A percentile compares a stretch with the other conserved stretches of the same genome.
Conservation (phyloP, 2,888 invertebrate genomes). For the Diabrotica balteata region DNA sequence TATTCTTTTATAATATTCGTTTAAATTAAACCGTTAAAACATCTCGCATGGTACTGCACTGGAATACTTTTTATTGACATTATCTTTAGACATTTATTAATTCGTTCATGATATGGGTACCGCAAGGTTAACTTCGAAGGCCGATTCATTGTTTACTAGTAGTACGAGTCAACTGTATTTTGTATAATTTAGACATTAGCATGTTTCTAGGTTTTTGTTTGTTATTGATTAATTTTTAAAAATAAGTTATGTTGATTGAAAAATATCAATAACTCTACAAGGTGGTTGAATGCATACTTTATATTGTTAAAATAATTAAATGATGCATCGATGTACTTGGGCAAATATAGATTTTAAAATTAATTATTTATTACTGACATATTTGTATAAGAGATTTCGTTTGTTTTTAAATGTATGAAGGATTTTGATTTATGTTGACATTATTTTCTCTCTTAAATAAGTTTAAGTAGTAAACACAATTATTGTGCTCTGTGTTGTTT, state of each 20-base stretch:
- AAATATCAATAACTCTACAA: neutral
- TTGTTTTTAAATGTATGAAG: too few species aligned
- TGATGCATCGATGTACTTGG: too few species aligned
- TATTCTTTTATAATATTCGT: too few species aligned
- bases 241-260: slow-evolving; percentile 1
- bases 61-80: slow-evolving; percentile 10
- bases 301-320: too few species aligned
- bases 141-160: slow-evolving; percentile 24
- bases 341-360: too few species aligned
- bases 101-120: slow-evolving; percentile 32
- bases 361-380: too few species aligned
- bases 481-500: too few species aligned
- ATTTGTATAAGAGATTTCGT: too few species aligned
- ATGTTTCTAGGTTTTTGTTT: slow-evolving; percentile 22
- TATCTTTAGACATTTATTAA: slow-evolving; percentile 26
- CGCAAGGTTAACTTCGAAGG: slow-evolving; percentile 37
- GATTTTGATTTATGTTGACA: too few species aligned
- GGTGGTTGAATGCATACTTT: neutral
- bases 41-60: slow-evolving; percentile 3
- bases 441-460: too few species aligned
- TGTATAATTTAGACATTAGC: slow-evolving; percentile 26
- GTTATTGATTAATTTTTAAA: slow-evolving; percentile 7
- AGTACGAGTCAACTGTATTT: slow-evolving; percentile 21
- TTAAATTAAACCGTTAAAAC: too few species aligned
- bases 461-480: too few species aligned